Percentiles rank a stretch among this genome's conserved stretches.
Evolutionary conservation across 1,140 invertebrate species (phyloP).

Genomic region (Zophobas atratus): DNA sequence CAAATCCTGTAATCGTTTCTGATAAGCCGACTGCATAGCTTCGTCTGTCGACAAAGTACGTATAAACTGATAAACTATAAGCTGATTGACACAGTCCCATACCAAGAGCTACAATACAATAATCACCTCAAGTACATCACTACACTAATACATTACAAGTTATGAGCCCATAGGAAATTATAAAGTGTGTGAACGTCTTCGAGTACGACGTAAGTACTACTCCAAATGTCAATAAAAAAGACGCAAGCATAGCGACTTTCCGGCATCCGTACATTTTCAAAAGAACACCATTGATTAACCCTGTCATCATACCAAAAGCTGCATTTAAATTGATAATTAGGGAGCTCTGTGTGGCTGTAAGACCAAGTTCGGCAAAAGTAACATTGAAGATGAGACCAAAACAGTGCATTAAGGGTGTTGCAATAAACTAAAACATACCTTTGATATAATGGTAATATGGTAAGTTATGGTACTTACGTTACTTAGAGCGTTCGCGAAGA

Average conservation of each 20-base stretch:
- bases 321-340: slow-evolving; percentile 78
- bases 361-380: slow-evolving; percentile 72
- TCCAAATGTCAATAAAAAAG: slow-evolving; percentile 71
- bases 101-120: slow-evolving; percentile 70
- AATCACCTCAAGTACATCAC: neutral
- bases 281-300: slow-evolving; percentile 77
- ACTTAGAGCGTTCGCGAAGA: slow-evolving; percentile 73
- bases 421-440: slow-evolving; percentile 71
- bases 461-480: slow-evolving; percentile 71
- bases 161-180: slow-evolving; percentile 77
- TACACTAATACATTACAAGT: slow-evolving; percentile 69
- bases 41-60: slow-evolving; percentile 68
- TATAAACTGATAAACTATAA: slow-evolving; percentile 70
- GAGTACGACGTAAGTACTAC: slow-evolving; percentile 73
- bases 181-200: slow-evolving; percentile 72
- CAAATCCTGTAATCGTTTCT: slow-evolving; percentile 69
- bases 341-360: slow-evolving; percentile 75
- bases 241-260: slow-evolving; percentile 74
- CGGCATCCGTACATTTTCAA: slow-evolving; percentile 77
- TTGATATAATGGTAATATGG: neutral
- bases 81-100: slow-evolving; percentile 75
- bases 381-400: slow-evolving; percentile 79
- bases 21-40: slow-evolving; percentile 68
- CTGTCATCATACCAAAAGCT: slow-evolving; percentile 74
- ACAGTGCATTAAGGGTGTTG: slow-evolving; percentile 76